Base-by-base conservation (phyloP, 2,113 vertebrate species). In the Hoplias malabaricus region DNA sequence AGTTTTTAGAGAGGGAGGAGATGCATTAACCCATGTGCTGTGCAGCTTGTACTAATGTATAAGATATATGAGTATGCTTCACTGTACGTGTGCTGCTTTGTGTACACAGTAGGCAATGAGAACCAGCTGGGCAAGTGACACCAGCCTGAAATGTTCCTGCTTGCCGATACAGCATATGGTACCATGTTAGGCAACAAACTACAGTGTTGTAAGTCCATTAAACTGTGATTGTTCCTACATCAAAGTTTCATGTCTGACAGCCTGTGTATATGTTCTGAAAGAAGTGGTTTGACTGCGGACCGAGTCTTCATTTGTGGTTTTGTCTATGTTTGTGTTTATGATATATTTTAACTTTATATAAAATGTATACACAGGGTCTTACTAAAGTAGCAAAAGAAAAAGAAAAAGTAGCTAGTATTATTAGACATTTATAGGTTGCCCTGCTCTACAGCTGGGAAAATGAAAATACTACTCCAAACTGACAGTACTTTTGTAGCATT, bases 131-230 rank as follows among this genome's bases (percentile, higher is more conserved):
- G 12, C 43, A 62, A 16, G 56, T 25, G 43, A 31, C 71, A 73
- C 56, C 33, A 43, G 40, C 21, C 33, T n/a, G n/a, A 63, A 0
- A 3, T 27, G 53, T 72, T 34, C 23, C 33, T 13, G 36, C 10
- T 4, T 63, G 59, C 50, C 40, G 31, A 66, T 66, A 38, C 46
- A 66, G 43, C 23, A 40, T 54, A 75, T 66, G 43, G 73, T 74
- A 57, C 56, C 13, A 54, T 42, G 25, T 59, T 42, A 72, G 34
- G 59, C 36, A 46, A 42, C 70, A 59, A 36, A 5, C 36, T 46
- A 31, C 48, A 53, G n/a, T 73, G 56, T 34, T 48, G 59, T 65
- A n/a, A 63, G 43, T 42, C 13, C 3, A 27, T 0, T 57, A 14
- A 42, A 19, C 53, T 73, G 5, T 73, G 56, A 61, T 16, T 33